Base-by-base conservation (phyloP, 2,113 vertebrate genomes). In the Plecturocebus donacophilus region DNA sequence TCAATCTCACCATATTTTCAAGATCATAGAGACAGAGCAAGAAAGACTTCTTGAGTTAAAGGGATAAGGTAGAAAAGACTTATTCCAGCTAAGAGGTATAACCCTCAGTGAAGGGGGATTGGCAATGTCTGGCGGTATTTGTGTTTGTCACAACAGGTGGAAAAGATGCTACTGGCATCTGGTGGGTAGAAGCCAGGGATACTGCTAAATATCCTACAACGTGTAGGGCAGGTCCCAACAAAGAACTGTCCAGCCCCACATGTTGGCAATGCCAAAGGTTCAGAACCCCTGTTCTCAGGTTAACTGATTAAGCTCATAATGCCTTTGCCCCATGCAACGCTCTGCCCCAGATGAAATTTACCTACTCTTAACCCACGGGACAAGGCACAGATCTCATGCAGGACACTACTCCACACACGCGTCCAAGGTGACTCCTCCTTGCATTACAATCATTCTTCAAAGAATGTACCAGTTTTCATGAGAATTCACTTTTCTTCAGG, bases 391-490 rank as follows among this genome's bases (percentile, higher is more conserved):
- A 76, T 2, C 14, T 52, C 27, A 71, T 16, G 54, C 1, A 6
- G 2, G 21, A 32, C 2, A 12, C 0, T n/a, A 1, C 7, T 77
- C 27, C 52, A 12, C 8, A 20, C 5, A 0, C 3, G 12, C 49
- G 93, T n/a, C 21, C 52, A 79, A 79, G 40, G 35, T 10, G 30
- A 9, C n/a, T 42, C 61, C 27, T 12, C 2, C 27, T 7, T 75
- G 17, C 7, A 11, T 56, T 38, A 30, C 19, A 49, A 23, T 66
- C 16, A n/a, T 66, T 81, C 38, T 88, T 52, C 47, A 30, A 1
- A 20, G 35, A 58, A 40, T 23, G 17, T 32, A 25, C 30, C 52
- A 40, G 6, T 49, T 77, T 73, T 80, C 6, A n/a, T 40, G n/a
- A 61, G 35, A 70, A 73, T 58, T 42, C 47, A n/a, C 8, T 70